phyloP scores from a whole-genome alignment of 2,113 vertebrate genomes.

The Aramus guarauna region DNA sequence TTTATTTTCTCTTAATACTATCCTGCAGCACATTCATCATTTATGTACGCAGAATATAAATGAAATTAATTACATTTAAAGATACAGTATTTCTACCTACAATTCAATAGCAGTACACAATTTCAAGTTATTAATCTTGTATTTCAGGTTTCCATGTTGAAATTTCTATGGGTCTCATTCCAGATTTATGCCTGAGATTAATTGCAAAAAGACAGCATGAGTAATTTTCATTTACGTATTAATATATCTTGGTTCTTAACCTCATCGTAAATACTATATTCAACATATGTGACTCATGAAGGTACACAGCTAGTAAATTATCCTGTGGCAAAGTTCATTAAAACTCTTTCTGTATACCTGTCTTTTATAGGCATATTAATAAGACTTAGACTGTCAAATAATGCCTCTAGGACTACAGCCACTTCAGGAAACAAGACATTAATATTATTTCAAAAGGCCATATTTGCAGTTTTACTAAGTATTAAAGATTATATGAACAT shows the following conservation, averaged over 20 bases:
- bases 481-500: background rate
- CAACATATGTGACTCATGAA: slow-evolving; percentile 61
- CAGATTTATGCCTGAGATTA: slow-evolving; percentile 57
- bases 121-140: slow-evolving; percentile 44
- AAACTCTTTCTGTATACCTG: slow-evolving; percentile 30
- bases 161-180: background rate
- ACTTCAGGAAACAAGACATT: slow-evolving; percentile 23
- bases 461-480: background rate
- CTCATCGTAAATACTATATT: slow-evolving; percentile 60
- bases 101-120: slow-evolving; percentile 32
- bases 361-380: slow-evolving; percentile 18
- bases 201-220: slow-evolving; percentile 39
- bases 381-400: slow-evolving; percentile 12
- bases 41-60: background rate
- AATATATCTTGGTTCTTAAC: slow-evolving; percentile 43
- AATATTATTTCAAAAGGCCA: background rate
- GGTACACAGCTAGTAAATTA: slow-evolving; percentile 63
- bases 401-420: background rate
- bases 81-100: slow-evolving; percentile 32
- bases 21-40: background rate
- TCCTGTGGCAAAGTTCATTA: slow-evolving; percentile 44
- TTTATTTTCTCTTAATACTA: slow-evolving; percentile 5
- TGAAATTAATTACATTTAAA: slow-evolving; percentile 50
- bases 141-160: slow-evolving; percentile 28
- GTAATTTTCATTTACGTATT: slow-evolving; percentile 63